These are phyloP conservation scores for Drosophila putrida DNA, from an alignment of 2,888 invertebrate genomes.

Conservation along the genomic window DNA sequence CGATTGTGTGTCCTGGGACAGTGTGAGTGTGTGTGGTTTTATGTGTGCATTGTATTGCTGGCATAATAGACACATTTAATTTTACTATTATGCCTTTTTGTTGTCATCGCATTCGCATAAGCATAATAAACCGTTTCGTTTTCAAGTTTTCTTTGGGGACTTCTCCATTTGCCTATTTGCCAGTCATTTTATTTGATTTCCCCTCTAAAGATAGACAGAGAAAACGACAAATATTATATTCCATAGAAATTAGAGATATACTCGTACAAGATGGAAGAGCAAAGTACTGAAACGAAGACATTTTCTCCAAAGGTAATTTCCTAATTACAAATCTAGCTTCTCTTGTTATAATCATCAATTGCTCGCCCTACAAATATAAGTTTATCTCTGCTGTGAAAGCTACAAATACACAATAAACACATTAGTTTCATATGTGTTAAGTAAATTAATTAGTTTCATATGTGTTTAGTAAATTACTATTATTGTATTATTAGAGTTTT, in stretches of 20 bases:
- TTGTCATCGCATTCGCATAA: constrained; percentile 81
- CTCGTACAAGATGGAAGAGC: not conserved
- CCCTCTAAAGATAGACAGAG: constrained; percentile 17
- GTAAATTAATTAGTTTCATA: not conserved
- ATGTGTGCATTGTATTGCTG: constrained; percentile 80
- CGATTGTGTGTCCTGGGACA: constrained; percentile 45
- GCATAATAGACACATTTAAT: constrained; percentile 83
- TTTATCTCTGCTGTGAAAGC: not conserved
- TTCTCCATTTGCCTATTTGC: constrained; percentile 60
- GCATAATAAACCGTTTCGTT: constrained; percentile 78
- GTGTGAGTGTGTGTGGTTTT: constrained; percentile 63
- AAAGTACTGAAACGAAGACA: not conserved
- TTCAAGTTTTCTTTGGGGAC: constrained; percentile 70
- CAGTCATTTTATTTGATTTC: constrained; percentile 78
- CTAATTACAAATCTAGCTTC: not conserved
- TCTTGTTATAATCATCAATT: constrained; percentile 4
- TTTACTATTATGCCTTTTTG: constrained; percentile 83
- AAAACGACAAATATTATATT: constrained; percentile 57
- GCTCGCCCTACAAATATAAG: not conserved
- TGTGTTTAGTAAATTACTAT: not conserved
- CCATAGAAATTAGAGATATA: constrained; percentile 55
- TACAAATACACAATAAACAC: not conserved
- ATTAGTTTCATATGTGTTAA: no score
- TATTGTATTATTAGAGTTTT: not conserved
- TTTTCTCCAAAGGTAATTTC: not conserved